Conservation (phyloP, 2,113 vertebrate genomes). For the Hydropotes inermis region DNA sequence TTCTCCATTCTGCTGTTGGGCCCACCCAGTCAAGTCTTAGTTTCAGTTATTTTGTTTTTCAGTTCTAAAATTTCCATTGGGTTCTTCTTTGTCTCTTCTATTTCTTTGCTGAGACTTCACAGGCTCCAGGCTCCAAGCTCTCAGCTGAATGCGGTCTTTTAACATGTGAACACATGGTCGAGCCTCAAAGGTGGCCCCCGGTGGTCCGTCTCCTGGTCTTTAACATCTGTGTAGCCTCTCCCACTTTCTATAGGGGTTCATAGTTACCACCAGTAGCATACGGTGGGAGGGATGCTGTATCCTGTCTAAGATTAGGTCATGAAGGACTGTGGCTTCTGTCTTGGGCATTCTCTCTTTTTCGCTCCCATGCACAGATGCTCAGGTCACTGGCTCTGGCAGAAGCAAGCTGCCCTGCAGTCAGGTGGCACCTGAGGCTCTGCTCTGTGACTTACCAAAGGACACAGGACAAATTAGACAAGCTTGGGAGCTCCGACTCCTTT, state of each 20-base stretch:
- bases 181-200: not conserved
- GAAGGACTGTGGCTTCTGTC: not conserved
- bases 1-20: not conserved
- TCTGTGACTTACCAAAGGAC: not conserved
- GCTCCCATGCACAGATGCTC: not conserved
- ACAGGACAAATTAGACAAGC: not conserved
- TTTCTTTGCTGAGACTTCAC: conserved; percentile 4
- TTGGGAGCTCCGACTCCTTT: not conserved
- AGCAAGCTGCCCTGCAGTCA: not conserved
- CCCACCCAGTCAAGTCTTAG: not conserved
- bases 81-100: not conserved
- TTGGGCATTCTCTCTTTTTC: not conserved
- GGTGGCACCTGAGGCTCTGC: not conserved
- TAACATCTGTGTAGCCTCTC: not conserved
- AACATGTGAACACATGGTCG: not conserved
- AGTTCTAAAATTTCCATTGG: not conserved
- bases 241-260: not conserved
- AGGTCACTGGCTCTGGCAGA: not conserved
- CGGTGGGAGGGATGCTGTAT: not conserved
- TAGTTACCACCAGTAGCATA: not conserved
- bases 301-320: not conserved
- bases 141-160: not conserved
- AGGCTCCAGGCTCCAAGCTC: not conserved
- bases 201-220: not conserved
- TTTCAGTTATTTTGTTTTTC: not conserved